Evolutionary conservation across 2,797 vertebrate species (phyloP).

Genomic region (Balearica regulorum): DNA sequence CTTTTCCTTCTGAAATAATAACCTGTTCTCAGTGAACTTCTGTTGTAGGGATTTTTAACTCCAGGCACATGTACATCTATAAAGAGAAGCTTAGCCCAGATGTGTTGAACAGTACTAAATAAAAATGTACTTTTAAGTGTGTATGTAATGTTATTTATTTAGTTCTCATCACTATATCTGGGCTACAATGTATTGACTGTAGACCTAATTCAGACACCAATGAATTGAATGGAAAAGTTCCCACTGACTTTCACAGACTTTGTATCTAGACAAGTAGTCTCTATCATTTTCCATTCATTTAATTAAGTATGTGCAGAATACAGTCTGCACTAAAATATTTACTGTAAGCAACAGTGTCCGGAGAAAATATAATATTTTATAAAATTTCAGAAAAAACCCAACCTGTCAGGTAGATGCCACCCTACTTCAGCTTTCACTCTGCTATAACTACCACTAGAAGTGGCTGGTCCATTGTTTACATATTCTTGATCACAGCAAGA

Average conservation of each 20-base stretch:
- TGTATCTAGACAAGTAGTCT: not conserved
- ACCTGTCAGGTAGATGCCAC: not conserved
- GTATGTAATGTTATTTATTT: not conserved
- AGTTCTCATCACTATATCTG: not conserved
- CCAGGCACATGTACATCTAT: not conserved
- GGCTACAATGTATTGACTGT: not conserved
- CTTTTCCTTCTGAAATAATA: not conserved
- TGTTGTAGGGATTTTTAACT: not conserved
- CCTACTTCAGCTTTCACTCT: not conserved
- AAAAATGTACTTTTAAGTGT: not conserved
- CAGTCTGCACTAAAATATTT: not conserved
- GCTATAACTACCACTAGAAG: not conserved
- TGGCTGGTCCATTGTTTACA: conserved; percentile 28
- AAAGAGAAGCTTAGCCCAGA: not conserved
- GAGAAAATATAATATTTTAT: not conserved
- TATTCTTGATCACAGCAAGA: conserved; percentile 36
- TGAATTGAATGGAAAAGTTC: not conserved
- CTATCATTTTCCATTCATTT: not conserved
- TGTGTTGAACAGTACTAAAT: not conserved
- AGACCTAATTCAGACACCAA: not conserved
- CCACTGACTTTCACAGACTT: not conserved
- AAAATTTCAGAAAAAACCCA: not conserved
- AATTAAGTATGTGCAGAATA: not conserved
- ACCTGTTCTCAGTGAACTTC: not conserved
- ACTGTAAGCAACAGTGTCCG: not conserved